Base-by-base conservation (phyloP, 2,797 vertebrate genomes). In the Bryconaethiops microstoma region DNA sequence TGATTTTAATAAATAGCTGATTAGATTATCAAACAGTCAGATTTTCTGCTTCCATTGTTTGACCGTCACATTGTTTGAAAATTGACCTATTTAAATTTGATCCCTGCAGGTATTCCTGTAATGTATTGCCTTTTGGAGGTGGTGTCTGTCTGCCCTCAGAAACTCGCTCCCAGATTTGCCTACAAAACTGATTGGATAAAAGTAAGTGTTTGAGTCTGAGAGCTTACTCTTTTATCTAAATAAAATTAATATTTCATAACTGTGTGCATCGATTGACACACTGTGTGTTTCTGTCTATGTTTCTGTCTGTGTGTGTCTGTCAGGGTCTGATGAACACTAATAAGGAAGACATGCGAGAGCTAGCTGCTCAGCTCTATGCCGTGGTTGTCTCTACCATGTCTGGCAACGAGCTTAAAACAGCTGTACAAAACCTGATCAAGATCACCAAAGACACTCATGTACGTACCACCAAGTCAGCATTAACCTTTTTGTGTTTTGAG, bases 151-250 rank as follows among this genome's bases (percentile, higher is more conserved):
- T 97, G 94, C 87, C 98, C 97, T 42, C 95, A 98, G 85, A 97
- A 97, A 88, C 91, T 99, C 74, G 96, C 97, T 68, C 81, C 92
- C 19, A 95, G 94, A 91, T 97, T 97, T 90, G 88, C 93, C 72
- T 95, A 97, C 84, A 98, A 93, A 94, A 96, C 96, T 63, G 97
- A 99, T 87, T 99, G 98, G 98, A 97, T 99, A 86, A 99, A 98
- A 95, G 98, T 99, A 92, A 88, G 88, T 88, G 25, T 7, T 12
- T 60, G 9, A n/a, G 12, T 21, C 7, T 16, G 7, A 21, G 9
- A 25, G 7, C n/a, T 55, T 63, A 2, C 13, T 21, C n/a, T 17
- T 29, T 21, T 17, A 40, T 7, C 50, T n/a, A 23, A 71, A 8
- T 48, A 5, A 4, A n/a, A 42, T 42, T 35, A n/a, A 67, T 67